Percentiles rank a stretch among this genome's conserved stretches.
phyloP scores from a whole-genome alignment of 1,140 invertebrate genomes.

The Pinna nobilis region DNA sequence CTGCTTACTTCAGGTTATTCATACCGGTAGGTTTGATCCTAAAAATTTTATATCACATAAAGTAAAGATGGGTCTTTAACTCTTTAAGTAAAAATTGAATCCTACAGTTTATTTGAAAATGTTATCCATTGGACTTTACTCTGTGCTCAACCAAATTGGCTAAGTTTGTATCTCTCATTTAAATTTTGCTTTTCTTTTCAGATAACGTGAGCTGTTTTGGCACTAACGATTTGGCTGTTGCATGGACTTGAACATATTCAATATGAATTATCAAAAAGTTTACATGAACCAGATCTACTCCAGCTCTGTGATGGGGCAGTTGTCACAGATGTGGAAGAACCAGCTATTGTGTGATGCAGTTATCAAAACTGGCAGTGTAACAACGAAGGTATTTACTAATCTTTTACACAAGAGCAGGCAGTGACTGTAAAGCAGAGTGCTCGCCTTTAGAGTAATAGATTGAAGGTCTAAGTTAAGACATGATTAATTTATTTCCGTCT shows the following conservation, averaged over 20 bases:
- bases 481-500: no score
- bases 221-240: background rate
- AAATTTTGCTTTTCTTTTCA: background rate
- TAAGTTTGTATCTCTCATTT: background rate
- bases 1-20: no score
- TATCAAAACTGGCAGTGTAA: constrained; percentile 23
- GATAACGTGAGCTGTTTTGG: background rate
- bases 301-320: constrained; percentile 14
- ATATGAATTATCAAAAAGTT: constrained; percentile 37
- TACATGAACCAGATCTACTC: constrained; percentile 36
- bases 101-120: no score
- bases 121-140: no score
- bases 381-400: constrained; percentile 9
- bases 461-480: no score
- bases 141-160: background rate
- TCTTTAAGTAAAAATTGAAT: no score
- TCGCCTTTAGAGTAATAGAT: no score
- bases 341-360: constrained; percentile 35
- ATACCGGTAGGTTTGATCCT: no score
- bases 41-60: no score
- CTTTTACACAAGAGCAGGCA: no score
- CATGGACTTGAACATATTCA: background rate
- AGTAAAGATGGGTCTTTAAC: no score
- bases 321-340: constrained; percentile 32
- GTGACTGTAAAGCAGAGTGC: no score